Percentiles rank a stretch among this genome's conserved stretches.
phyloP scores from a whole-genome alignment of 2,797 vertebrate genomes.

The Pachyuromys duprasi region DNA sequence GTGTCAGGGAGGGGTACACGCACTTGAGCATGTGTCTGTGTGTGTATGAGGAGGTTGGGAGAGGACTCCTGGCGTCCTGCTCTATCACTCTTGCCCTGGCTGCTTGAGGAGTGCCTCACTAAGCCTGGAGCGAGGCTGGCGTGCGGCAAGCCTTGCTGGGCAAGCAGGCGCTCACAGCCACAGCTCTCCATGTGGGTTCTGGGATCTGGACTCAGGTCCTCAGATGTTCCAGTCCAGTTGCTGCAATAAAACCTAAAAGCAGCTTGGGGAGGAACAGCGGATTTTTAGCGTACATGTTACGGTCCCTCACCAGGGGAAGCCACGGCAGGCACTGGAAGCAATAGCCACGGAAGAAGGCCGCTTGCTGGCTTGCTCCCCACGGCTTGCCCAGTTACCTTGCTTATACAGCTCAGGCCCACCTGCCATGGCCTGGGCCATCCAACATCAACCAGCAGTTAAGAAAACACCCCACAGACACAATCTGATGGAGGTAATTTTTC shows the following conservation, averaged over 20 bases:
- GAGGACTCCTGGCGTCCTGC: too few species aligned
- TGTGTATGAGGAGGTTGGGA: neutral
- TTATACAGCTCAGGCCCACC: neutral
- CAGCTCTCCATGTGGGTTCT: neutral
- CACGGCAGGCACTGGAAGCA: neutral
- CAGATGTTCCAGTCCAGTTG: neutral
- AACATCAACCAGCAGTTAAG: neutral
- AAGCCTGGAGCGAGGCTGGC: neutral
- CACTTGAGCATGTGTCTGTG: neutral
- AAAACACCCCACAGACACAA: neutral
- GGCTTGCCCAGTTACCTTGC: neutral
- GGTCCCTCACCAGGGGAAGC: neutral
- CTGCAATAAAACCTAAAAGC: neutral
- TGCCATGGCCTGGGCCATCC: neutral
- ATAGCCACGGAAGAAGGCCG: neutral
- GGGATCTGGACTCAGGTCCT: neutral
- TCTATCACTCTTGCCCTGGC: neutral
- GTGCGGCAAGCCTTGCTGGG: too few species aligned
- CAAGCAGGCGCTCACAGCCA: neutral
- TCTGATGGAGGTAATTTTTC: neutral
- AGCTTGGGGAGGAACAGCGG: neutral
- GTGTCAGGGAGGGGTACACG: neutral
- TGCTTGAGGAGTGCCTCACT: neutral
- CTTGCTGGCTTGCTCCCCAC: neutral
- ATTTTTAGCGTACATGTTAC: neutral